Evolutionary conservation across 2,113 vertebrate species (phyloP), one percentile per base, ranked within the genome.

Genomic region (Lophura nycthemera): DNA sequence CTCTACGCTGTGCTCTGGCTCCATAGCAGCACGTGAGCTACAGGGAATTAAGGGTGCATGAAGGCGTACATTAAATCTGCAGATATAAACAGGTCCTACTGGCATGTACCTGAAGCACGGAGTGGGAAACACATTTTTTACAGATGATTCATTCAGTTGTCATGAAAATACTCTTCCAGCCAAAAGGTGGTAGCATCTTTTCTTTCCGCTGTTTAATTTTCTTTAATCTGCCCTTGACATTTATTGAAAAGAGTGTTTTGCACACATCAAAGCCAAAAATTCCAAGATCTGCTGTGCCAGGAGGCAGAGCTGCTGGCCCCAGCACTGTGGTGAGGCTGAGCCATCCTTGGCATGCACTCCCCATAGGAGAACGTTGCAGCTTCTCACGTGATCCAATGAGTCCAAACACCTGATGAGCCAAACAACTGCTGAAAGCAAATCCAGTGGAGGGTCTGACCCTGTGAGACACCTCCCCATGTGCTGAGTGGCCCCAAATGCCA

Each of bases 211-310:
- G 2, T 79, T 95, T 93, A 92, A 93, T 96, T 95, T 93, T 85
- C 92, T 95, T 91, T 92, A 95, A 91, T 93, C 92, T 89, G 78
- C 86, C 89, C 84, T 56, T 95, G 91, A 94, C 95, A 95, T 96
- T 95, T 94, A 89, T 92, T 89, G 94, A 87, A 93, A 90, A 67
- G 40, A 90, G 45, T 71, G 67, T 83, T 93, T 94, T 74, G 82
- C 0, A 5, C 72, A 94, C 64, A 77, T 87, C 94, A 96, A 94
- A 95, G 85, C 75, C 71, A 92, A 95, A 88, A 82, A 88, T 88
- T 95, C 93, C 56, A 92, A 90, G 95, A 95, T 88, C 52, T 56
- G 24, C 65, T 61, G n/a, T 69, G 88, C 86, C 83, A 36, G 54
- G 61, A 40, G 38, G 61, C 61, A 64, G 25, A 40, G 61, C 61